Percentiles rank a stretch among this genome's conserved stretches.
These are phyloP conservation scores for Peromyscus aztecus DNA, from an alignment of 2,797 vertebrate species.

Conservation along the genomic window DNA sequence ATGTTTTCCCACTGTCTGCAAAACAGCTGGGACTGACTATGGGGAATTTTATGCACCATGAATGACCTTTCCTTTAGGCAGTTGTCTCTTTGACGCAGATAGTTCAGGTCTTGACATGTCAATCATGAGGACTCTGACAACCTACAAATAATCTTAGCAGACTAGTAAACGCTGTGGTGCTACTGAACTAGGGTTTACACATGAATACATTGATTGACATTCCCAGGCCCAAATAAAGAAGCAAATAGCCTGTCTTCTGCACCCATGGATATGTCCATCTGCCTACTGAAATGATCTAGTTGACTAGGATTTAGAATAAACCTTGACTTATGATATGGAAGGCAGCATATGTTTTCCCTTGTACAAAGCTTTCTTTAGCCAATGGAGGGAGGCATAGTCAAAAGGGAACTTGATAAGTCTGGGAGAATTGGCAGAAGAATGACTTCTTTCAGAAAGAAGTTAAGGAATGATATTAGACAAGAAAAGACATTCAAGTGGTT, in stretches of 20 bases:
- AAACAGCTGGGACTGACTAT: not conserved
- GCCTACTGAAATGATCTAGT: not conserved
- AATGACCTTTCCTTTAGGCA: slow-evolving; percentile 31
- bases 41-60: not conserved
- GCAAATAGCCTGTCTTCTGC: not conserved
- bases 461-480: not conserved
- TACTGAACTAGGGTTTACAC: not conserved
- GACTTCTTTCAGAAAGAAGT: slow-evolving; percentile 14
- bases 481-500: not conserved
- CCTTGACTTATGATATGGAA: not conserved
- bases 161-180: not conserved
- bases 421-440: not conserved
- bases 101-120: not conserved
- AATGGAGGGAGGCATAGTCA: not conserved
- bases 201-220: not conserved
- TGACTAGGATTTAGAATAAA: not conserved
- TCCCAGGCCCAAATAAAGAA: not conserved
- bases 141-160: not conserved
- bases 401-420: not conserved
- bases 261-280: not conserved
- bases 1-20: not conserved
- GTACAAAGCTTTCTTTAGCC: not conserved
- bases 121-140: not conserved
- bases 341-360: not conserved
- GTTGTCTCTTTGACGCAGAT: slow-evolving; percentile 55